Evolutionary conservation across 2,888 invertebrate genomes (phyloP), one percentile per base, ranked within the genome.

Genomic region (Neocrepidodera transversa): DNA sequence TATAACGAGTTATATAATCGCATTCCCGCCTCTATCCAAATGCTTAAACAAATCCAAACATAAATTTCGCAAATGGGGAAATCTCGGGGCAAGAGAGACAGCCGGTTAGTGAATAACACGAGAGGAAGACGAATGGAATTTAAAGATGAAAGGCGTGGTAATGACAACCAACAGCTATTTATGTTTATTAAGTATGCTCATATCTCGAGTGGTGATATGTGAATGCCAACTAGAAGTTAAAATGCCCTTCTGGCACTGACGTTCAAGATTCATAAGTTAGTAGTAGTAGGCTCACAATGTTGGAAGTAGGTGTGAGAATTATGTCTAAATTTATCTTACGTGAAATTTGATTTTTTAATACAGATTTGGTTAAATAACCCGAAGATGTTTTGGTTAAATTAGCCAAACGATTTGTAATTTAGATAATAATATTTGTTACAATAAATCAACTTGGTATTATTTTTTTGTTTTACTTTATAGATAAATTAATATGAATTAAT

Each of bases 81-180:
- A 23, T 23, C 6, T 3, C 10, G 10, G 8, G 8, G 28, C 28
- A 10, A 28, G 28, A 4, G 28, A 28, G 23, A 23, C 4, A 6
- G 23, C 3, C 8, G 10, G 10, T 7, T 7, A 10, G 8, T 40
- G 16, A 14, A 40, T 18, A 18, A 3, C 16, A 8, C 8, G 40
- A 14, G 43, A 20, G 23, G n/a, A 23, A 43, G n/a, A 13, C 10
- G 43, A n/a, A 43, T 11, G 16, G 43, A 43, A 20, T 13, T 5
- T 20, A 43, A 23, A 23, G 23, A 23, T 23, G 23, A 45, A 71
- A 63, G 62, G 62, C 69, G 69, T 69, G 68, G 60, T 68, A 71
- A 70, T 68, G 71, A 73, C 71, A 71, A 71, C 70, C 59, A 69
- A 71, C 72, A 68, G 69, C 68, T 72, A 65, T 68, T 69, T 67